These are phyloP conservation scores for Ictalurus punctatus DNA, from an alignment of 2,113 vertebrate genomes.

Conservation along the genomic window DNA sequence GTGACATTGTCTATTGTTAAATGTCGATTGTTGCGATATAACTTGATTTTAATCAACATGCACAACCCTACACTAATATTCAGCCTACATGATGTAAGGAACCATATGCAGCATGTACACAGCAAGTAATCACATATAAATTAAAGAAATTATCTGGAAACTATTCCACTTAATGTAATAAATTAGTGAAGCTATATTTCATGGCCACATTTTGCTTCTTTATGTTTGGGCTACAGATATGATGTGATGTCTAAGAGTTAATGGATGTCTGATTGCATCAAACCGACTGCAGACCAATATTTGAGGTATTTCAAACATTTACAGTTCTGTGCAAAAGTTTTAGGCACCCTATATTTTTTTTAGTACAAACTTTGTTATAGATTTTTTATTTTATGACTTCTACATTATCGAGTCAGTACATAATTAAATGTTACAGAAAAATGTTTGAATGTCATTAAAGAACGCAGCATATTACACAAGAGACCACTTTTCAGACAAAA, in stretches of 20 bases:
- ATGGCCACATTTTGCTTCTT: neutral
- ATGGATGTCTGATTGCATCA: neutral
- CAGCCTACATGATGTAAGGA: neutral
- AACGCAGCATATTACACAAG: no score
- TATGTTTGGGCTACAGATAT: neutral
- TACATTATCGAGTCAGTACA: no score
- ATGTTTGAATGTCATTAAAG: no score
- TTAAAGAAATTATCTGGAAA: neutral
- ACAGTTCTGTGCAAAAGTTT: no score
- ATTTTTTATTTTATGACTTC: no score
- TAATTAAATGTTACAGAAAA: no score
- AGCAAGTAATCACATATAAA: neutral
- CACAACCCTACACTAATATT: neutral
- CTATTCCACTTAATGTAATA: neutral
- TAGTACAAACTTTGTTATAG: no score
- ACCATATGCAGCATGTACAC: neutral
- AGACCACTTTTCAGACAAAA: no score
- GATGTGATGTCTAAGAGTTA: no score
- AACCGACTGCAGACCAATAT: neutral
- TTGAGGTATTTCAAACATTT: neutral
- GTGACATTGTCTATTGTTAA: neutral
- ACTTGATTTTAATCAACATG: neutral
- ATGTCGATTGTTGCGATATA: neutral
- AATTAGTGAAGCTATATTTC: neutral
- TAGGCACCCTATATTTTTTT: no score